phyloP scores from a whole-genome alignment of 2,113 vertebrate genomes.

The Turdus rufiventris region DNA sequence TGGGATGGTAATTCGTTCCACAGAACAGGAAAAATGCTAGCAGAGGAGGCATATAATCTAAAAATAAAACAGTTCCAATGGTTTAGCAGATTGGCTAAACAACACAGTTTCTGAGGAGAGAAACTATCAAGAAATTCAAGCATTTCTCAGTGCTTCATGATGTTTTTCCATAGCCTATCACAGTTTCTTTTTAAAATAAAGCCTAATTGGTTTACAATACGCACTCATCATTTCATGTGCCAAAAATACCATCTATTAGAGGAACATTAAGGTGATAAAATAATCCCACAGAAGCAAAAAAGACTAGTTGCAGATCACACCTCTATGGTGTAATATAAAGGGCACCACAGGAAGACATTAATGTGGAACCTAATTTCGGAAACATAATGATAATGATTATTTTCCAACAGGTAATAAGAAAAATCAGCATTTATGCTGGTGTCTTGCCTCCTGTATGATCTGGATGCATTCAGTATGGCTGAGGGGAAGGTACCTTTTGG shows the following conservation, averaged over 20 bases:
- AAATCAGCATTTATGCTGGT: not conserved
- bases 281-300: constrained; percentile 29
- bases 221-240: not conserved
- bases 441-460: not conserved
- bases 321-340: not conserved
- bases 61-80: constrained; percentile 33
- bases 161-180: constrained; percentile 38
- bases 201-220: constrained; percentile 50
- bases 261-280: constrained; percentile 12
- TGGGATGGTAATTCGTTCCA: not conserved
- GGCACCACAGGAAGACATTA: constrained; percentile 38
- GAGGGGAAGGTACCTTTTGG: not conserved
- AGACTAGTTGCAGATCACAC: constrained; percentile 18
- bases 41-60: not conserved
- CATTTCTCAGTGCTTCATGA: constrained; percentile 23
- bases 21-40: not conserved
- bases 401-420: constrained; percentile 37
- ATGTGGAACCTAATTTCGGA: constrained; percentile 44
- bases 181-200: constrained; percentile 1
- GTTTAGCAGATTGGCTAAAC: constrained; percentile 34
- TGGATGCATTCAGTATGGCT: not conserved
- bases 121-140: constrained; percentile 2
- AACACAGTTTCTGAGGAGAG: constrained; percentile 1
- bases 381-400: not conserved
- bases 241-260: not conserved